Percentiles rank a stretch among this genome's conserved stretches.
phyloP scores from a whole-genome alignment of 2,113 vertebrate genomes.

The Malaclemys terrapin region DNA sequence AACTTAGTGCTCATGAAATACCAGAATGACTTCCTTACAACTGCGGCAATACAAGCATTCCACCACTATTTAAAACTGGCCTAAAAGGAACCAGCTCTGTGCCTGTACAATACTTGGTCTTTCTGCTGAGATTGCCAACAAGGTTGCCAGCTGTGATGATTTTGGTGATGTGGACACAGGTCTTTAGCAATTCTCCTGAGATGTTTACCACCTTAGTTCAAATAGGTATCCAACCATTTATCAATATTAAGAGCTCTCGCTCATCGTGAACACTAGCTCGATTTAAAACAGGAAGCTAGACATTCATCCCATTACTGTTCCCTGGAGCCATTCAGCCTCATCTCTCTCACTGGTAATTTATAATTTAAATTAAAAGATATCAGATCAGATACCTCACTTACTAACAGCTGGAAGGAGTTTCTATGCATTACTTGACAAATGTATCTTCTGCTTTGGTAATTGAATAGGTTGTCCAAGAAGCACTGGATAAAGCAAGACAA shows the following conservation, averaged over 20 bases:
- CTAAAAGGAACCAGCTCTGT: background rate
- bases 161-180: background rate
- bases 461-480: constrained; percentile 92
- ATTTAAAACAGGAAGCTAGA: background rate
- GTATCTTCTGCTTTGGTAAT: background rate
- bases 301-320: background rate
- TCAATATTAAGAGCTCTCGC: background rate
- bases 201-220: background rate
- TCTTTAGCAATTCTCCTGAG: background rate
- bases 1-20: background rate
- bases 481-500: constrained; percentile 90
- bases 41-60: background rate
- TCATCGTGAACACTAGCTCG: background rate
- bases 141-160: background rate
- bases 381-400: background rate
- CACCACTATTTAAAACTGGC: background rate
- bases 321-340: fast-evolving
- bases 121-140: background rate
- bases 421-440: background rate
- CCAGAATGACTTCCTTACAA: background rate
- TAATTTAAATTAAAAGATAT: background rate
- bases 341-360: background rate
- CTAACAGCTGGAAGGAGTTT: background rate
- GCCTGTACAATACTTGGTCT: background rate
- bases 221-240: background rate